Base-by-base conservation (phyloP, 2,113 vertebrate genomes). In the Antennarius striatus region DNA sequence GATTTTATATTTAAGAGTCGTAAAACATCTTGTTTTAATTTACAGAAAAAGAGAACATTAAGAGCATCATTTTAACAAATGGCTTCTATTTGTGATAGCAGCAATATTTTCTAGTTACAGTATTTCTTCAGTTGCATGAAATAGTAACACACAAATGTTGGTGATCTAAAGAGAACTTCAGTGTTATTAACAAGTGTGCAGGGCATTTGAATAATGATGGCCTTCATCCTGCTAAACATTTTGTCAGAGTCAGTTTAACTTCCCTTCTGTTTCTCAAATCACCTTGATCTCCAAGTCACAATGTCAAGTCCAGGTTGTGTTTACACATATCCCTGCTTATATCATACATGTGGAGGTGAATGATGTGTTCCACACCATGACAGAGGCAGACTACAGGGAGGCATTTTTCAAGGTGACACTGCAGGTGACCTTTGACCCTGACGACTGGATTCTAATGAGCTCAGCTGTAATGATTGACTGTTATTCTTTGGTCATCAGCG, bases 401-500 rank as follows among this genome's bases (percentile, higher is more conserved):
- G 36, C 52, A 57, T 69, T 71, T 76, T 68, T 81, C 80, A 87
- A 87, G 82, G 89, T 83, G 73, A 80, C 10, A 49, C 67, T 43
- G 42, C 71, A 73, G 69, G 12, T 67, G 84, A 80, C 59, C 88
- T 80, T 30, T 83, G 79, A 87, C 85, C 84, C 40, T 36, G 7
- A 54, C 4, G 8, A 40, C 71, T 47, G 43, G 66, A 80, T 17
- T 74, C 30, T 78, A 84, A 80, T 80, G 78, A 82, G 80, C 73
- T 85, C 63, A 77, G 73, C 63, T 56, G 28, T 53, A 77, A 71
- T 32, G 75, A 89, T 87, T 10, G 65, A 66, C 62, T 51, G 63
- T 80, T 80, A 83, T 88, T 90, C 83, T 86, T 76, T 14, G 29
- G 47, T 71, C 57, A 63, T 86, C 80, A 82, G 60, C 63, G 32